A percentile compares a stretch with the other conserved stretches of the same genome.
These are phyloP conservation scores for Poecile montanus DNA, from an alignment of 2,797 vertebrate species.

Conservation along the genomic window DNA sequence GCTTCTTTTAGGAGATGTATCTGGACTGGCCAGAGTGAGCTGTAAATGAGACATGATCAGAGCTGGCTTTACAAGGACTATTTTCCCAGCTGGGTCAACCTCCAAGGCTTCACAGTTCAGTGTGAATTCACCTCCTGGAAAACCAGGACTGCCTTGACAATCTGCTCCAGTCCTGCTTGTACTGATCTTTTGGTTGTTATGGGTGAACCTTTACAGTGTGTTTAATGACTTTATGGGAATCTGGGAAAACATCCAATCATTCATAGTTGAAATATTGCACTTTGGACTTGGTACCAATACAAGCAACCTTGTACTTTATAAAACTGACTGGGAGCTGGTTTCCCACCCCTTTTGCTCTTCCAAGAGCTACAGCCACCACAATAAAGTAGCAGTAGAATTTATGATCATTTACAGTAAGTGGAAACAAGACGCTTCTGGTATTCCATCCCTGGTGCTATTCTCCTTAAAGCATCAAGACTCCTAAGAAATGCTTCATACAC, in stretches of 20 bases:
- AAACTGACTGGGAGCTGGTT: constrained; percentile 39
- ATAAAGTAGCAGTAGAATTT: constrained; percentile 60
- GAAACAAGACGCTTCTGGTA: constrained; percentile 42
- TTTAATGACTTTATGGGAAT: constrained; percentile 62
- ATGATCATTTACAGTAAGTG: constrained; percentile 57
- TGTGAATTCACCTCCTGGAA: not conserved
- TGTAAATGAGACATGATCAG: not conserved
- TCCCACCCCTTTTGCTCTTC: constrained; percentile 19
- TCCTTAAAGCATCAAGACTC: not conserved
- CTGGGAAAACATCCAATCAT: constrained; percentile 61
- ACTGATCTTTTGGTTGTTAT: not conserved
- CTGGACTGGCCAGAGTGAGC: not conserved
- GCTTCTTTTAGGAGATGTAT: not conserved
- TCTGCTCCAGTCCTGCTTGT: not conserved
- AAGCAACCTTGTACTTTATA: constrained; percentile 56
- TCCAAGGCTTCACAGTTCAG: not conserved
- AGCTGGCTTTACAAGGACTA: not conserved
- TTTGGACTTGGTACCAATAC: constrained; percentile 52
- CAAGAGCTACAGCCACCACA: constrained; percentile 56
- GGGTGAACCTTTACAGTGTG: constrained; percentile 18
- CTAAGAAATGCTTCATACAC: not conserved
- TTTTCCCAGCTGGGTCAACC: not conserved
- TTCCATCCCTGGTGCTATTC: constrained; percentile 12
- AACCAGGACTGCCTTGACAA: not conserved
- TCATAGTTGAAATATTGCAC: constrained; percentile 54